A percentile compares a stretch with the other conserved stretches of the same genome.
These are phyloP conservation scores for Esox niger DNA, from an alignment of 2,113 vertebrate species.

Conservation along the genomic window DNA sequence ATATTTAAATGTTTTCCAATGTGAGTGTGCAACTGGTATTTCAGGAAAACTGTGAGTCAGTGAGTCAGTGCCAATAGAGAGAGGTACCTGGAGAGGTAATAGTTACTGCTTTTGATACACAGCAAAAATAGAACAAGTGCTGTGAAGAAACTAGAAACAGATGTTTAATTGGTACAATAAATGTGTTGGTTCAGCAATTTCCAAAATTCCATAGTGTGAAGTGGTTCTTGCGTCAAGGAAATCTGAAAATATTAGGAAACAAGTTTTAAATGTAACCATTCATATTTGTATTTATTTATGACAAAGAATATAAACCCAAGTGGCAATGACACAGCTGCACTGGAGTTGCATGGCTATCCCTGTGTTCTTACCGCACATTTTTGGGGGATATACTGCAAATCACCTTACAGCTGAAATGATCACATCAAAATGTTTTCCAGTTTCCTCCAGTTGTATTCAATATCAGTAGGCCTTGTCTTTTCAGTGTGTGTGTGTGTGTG, in stretches of 20 bases:
- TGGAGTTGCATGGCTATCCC: too few relatives aligned
- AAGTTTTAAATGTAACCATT: not conserved
- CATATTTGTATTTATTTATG: not conserved
- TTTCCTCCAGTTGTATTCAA: too few relatives aligned
- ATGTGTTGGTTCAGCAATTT: too few relatives aligned
- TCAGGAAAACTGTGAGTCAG: too few relatives aligned
- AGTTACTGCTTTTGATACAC: not conserved
- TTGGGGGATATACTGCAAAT: too few relatives aligned
- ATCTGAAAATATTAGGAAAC: not conserved
- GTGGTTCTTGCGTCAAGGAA: not conserved
- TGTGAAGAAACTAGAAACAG: conserved; percentile 4
- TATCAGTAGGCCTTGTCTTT: not conserved
- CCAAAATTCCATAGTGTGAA: too few relatives aligned
- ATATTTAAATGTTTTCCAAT: not conserved
- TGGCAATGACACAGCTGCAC: too few relatives aligned
- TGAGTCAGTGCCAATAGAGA: not conserved
- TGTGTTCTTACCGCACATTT: too few relatives aligned
- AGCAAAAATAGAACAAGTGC: not conserved
- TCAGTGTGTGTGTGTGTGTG: not conserved
- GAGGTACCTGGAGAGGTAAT: not conserved
- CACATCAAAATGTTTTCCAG: too few relatives aligned
- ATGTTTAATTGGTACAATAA: not conserved
- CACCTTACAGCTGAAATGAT: too few relatives aligned
- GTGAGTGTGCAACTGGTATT: not conserved
- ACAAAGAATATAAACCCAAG: too few relatives aligned